phyloP scores from a whole-genome alignment of 2,888 invertebrate genomes.

The Notocelia uddmanniana region DNA sequence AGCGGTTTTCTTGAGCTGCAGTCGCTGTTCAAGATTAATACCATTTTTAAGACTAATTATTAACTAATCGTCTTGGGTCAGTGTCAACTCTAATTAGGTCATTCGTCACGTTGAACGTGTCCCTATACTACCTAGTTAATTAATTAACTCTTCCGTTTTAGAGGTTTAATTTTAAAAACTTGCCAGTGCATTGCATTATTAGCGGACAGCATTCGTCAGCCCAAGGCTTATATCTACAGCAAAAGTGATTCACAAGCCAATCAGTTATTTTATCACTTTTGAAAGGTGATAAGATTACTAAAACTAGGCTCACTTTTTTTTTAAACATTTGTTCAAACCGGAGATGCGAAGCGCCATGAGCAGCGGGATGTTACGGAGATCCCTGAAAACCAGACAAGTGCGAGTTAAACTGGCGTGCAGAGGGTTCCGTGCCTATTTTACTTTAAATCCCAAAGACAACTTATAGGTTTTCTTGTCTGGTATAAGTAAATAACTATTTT shows the following conservation, averaged over 20 bases:
- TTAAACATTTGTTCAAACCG: neutral
- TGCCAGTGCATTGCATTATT: neutral
- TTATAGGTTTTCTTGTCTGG: too few relatives aligned
- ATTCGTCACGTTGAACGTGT: too few relatives aligned
- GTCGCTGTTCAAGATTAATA: neutral
- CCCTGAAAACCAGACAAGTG: too few relatives aligned
- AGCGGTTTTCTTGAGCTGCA: neutral
- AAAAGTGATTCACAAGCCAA: too few relatives aligned
- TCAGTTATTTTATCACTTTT: too few relatives aligned
- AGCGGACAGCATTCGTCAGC: too few relatives aligned
- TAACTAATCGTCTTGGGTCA: neutral
- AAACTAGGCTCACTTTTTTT: neutral
- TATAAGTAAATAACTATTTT: too few relatives aligned
- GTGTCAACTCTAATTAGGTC: neutral
- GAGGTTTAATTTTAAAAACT: neutral
- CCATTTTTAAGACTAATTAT: neutral
- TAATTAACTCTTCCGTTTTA: neutral
- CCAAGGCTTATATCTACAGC: neutral
- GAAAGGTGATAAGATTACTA: too few relatives aligned
- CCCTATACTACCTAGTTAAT: neutral
- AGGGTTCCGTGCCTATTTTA: too few relatives aligned
- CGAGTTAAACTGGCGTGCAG: too few relatives aligned
- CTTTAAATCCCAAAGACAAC: too few relatives aligned
- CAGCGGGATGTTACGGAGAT: too few relatives aligned
- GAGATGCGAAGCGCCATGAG: neutral